phyloP scores from a whole-genome alignment of 2,888 invertebrate genomes.

The Idaea straminata region DNA sequence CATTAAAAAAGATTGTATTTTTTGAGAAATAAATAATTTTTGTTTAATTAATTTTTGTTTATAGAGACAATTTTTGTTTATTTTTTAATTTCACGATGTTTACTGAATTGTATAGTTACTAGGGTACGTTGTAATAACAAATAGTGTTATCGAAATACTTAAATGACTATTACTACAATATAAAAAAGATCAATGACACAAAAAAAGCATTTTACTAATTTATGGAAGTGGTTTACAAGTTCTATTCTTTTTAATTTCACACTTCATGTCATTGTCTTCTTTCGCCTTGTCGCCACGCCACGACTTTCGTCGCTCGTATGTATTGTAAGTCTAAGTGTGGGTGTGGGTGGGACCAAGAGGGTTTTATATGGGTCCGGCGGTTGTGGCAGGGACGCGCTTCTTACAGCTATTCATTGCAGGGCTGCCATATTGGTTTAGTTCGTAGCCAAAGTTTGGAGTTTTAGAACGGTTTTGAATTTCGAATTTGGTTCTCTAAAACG shows the following conservation, averaged over 20 bases:
- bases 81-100: too few species aligned
- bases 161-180: too few species aligned
- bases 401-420: slow-evolving; percentile 61
- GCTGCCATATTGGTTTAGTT: slow-evolving; percentile 48
- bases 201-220: too few species aligned
- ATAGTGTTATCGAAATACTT: too few species aligned
- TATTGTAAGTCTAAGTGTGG: slow-evolving; percentile 11
- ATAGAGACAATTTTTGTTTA: too few species aligned
- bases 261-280: not conserved
- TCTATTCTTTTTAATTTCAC: not conserved
- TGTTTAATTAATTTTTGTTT: too few species aligned
- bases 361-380: slow-evolving; percentile 67
- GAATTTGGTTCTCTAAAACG: not conserved
- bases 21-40: too few species aligned
- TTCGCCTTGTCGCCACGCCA: not conserved
- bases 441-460: slow-evolving; percentile 6
- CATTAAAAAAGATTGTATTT: too few species aligned
- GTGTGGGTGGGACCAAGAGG: slow-evolving; percentile 43
- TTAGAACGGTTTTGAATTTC: not conserved
- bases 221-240: not conserved
- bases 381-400: slow-evolving; percentile 66
- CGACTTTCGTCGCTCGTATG: not conserved
- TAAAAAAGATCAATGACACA: too few species aligned
- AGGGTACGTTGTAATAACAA: too few species aligned
- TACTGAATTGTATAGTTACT: too few species aligned